Conservation (phyloP, 2,888 invertebrate genomes). For the Volucella inflata region DNA sequence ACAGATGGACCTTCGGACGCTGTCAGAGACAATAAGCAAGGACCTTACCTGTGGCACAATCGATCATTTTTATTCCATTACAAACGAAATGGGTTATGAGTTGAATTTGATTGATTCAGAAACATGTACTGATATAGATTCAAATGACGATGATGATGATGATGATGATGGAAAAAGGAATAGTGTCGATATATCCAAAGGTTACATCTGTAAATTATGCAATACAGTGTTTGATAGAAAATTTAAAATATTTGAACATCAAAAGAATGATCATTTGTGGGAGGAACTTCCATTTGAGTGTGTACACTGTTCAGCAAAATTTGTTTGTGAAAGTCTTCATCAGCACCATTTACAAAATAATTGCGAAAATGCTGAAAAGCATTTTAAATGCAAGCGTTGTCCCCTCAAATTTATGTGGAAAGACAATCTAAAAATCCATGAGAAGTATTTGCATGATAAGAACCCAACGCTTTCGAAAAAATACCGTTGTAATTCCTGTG, state of each 20-base stretch:
- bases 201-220: slow-evolving; percentile 80
- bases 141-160: slow-evolving; percentile 33
- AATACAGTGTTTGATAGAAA: slow-evolving; percentile 78
- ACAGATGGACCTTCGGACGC: slow-evolving; percentile 36
- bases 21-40: slow-evolving; percentile 35
- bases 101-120: slow-evolving; percentile 80
- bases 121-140: slow-evolving; percentile 75
- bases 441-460: slow-evolving; percentile 73
- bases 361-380: slow-evolving; percentile 80
- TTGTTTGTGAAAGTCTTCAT: slow-evolving; percentile 84
- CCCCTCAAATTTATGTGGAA: slow-evolving; percentile 82
- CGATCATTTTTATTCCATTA: slow-evolving; percentile 81
- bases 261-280: slow-evolving; percentile 80
- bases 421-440: slow-evolving; percentile 80
- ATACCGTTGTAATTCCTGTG: slow-evolving; percentile 86
- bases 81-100: slow-evolving; percentile 81
- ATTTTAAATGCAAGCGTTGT: slow-evolving; percentile 80
- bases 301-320: slow-evolving; percentile 84
- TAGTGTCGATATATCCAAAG: slow-evolving; percentile 9
- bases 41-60: slow-evolving; percentile 70
- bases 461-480: slow-evolving; percentile 49
- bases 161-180: slow-evolving; percentile 15
- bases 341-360: slow-evolving; percentile 84
- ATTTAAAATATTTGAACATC: slow-evolving; percentile 81
- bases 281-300: slow-evolving; percentile 85